Conservation (phyloP, 2,113 vertebrate genomes). For the Strigops habroptila region DNA sequence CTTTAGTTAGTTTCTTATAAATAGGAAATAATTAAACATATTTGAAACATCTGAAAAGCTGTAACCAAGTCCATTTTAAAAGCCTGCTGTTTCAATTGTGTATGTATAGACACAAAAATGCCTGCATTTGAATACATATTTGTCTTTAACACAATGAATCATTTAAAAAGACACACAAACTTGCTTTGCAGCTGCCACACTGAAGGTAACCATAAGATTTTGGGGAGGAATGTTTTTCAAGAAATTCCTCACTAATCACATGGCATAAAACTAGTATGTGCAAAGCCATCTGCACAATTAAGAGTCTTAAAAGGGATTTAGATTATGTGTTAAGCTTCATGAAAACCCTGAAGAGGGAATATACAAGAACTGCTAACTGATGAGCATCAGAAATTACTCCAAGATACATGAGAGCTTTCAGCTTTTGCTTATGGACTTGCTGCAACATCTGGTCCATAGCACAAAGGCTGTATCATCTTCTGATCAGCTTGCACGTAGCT, state of each 20-base stretch:
- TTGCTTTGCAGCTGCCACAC: background rate
- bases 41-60: background rate
- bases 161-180: background rate
- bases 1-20: background rate
- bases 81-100: background rate
- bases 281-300: slow-evolving; percentile 45
- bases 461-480: background rate
- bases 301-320: slow-evolving; percentile 41
- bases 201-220: background rate
- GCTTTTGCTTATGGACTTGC: background rate
- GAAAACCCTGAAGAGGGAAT: background rate
- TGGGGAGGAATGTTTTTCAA: background rate
- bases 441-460: background rate
- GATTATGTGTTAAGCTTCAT: slow-evolving; percentile 15
- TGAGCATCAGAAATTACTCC: background rate
- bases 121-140: background rate
- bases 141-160: background rate
- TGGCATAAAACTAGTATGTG: background rate
- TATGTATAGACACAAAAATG: background rate
- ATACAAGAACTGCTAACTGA: background rate
- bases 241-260: slow-evolving; percentile 24
- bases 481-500: background rate
- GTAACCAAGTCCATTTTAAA: background rate
- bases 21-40: background rate
- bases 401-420: background rate